phyloP scores from a whole-genome alignment of 2,113 vertebrate genomes.

The Phyllopteryx taeniolatus region DNA sequence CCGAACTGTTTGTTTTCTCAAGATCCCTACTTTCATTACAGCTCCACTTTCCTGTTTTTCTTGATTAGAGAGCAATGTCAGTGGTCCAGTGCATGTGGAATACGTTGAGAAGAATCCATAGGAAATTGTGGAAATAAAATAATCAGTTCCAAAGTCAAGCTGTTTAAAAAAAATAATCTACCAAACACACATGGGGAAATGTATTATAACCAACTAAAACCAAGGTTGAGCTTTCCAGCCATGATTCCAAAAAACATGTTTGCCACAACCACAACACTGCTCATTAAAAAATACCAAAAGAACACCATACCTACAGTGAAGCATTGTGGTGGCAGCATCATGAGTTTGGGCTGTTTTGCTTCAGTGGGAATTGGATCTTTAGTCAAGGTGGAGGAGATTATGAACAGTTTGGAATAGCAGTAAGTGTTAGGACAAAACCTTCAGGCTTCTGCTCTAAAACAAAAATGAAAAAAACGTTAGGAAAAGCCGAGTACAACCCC shows the following conservation, averaged over 20 bases:
- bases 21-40: slow-evolving; percentile 63
- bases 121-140: not conserved
- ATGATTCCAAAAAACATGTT: not conserved
- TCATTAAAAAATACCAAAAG: too few species aligned
- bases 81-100: slow-evolving; percentile 25
- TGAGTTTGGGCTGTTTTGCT: not conserved
- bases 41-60: slow-evolving; percentile 40
- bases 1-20: slow-evolving; percentile 71
- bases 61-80: slow-evolving; percentile 16
- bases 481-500: too few species aligned
- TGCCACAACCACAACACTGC: too few species aligned
- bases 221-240: not conserved
- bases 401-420: not conserved
- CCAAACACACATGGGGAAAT: not conserved
- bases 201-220: not conserved
- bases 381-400: not conserved
- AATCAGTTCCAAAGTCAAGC: not conserved
- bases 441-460: not conserved
- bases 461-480: not conserved
- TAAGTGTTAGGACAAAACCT: not conserved
- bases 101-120: slow-evolving; percentile 24
- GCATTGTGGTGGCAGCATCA: not conserved
- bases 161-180: not conserved
- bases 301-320: not conserved
- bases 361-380: not conserved